Conservation (phyloP, 23 tunicate genomes). For the Corella eumyota region DNA sequence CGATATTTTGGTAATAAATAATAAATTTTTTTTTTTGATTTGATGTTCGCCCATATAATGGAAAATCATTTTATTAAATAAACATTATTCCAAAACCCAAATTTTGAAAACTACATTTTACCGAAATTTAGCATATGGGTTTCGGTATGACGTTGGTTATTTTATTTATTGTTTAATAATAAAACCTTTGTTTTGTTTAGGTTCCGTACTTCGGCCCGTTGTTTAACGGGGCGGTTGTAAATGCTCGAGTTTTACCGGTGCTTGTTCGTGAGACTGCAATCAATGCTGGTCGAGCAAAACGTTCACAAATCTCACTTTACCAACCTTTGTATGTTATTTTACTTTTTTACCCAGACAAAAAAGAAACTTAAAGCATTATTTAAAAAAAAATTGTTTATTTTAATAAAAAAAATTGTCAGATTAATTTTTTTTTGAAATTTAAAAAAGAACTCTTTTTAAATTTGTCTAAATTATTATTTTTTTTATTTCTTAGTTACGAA, state of each 20-base stretch:
- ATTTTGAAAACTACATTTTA: no score
- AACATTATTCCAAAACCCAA: no score
- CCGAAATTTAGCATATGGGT: no score
- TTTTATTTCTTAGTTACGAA: slow-evolving; percentile 45
- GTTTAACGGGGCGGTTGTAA: slow-evolving; percentile 81
- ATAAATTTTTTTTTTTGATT: no score
- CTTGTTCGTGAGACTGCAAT: slow-evolving; percentile 94
- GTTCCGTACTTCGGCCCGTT: slow-evolving; percentile 94
- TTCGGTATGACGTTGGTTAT: no score
- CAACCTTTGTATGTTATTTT: slow-evolving; percentile 66
- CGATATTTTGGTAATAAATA: no score
- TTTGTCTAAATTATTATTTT: no score
- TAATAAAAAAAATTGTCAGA: not conserved
- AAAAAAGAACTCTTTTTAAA: not conserved
- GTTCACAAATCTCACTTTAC: slow-evolving; percentile 56
- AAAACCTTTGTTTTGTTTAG: no score
- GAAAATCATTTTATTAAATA: no score
- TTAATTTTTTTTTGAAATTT: not conserved
- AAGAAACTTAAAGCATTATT: not conserved
- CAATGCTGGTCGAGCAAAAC: slow-evolving; percentile 88
- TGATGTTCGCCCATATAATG: no score
- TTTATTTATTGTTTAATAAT: no score
- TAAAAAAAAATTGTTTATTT: not conserved
- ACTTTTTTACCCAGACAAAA: not conserved
- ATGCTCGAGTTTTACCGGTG: slow-evolving; percentile 69